A percentile compares a stretch with the other conserved stretches of the same genome.
These are phyloP conservation scores for Altica lythri DNA, from an alignment of 2,888 invertebrate species.

Conservation along the genomic window DNA sequence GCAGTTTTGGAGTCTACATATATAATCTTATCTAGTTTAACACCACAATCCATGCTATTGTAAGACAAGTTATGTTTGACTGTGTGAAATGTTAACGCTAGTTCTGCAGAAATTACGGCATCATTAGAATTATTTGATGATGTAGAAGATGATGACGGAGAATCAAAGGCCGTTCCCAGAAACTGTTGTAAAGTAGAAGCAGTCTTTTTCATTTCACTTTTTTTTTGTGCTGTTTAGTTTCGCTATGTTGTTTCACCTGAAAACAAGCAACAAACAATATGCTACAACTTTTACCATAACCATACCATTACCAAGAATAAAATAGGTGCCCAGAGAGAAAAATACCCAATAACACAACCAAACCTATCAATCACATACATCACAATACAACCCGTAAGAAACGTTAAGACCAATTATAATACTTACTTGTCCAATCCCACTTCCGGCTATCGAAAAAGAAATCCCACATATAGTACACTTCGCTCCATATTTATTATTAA, in stretches of 20 bases:
- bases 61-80: slow-evolving; percentile 46
- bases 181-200: neutral
- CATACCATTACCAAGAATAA: too few species aligned
- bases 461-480: too few species aligned
- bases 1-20: slow-evolving; percentile 25
- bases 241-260: neutral
- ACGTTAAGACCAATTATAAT: too few species aligned
- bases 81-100: slow-evolving; percentile 38
- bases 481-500: too few species aligned
- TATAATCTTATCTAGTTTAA: slow-evolving; percentile 19
- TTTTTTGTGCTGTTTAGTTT: neutral
- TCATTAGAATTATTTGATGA: slow-evolving; percentile 2
- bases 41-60: slow-evolving; percentile 42
- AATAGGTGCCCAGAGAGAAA: too few species aligned
- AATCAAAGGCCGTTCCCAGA: neutral
- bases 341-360: too few species aligned
- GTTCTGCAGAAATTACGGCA: slow-evolving; percentile 12
- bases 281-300: too few species aligned
- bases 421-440: too few species aligned
- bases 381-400: too few species aligned
- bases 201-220: neutral
- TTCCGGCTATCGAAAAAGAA: too few species aligned
- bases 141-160: neutral
- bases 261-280: too few species aligned
- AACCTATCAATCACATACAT: too few species aligned